Evolutionary conservation across 2,888 invertebrate species (phyloP).

Genomic region (Lochmaea crataegi): DNA sequence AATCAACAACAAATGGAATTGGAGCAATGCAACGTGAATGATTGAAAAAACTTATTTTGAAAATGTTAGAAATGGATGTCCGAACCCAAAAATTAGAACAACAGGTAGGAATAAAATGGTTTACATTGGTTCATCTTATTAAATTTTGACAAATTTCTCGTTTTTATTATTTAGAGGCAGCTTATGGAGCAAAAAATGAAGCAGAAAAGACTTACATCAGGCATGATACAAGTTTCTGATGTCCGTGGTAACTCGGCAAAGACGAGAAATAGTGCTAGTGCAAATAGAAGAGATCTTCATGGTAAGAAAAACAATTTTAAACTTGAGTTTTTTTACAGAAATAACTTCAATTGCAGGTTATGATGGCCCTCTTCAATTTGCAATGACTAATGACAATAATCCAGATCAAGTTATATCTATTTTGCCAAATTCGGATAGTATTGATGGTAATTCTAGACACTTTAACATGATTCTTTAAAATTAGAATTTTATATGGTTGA

Average conservation of each 20-base stretch:
- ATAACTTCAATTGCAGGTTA: constrained; percentile 70
- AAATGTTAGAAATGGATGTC: constrained; percentile 59
- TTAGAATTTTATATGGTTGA: constrained; percentile 6
- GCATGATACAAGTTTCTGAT: constrained; percentile 90
- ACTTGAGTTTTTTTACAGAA: not conserved
- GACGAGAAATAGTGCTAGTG: constrained; percentile 73
- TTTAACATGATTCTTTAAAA: not conserved
- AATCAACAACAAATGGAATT: constrained; percentile 48
- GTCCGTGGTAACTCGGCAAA: constrained; percentile 76
- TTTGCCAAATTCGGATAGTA: constrained; percentile 56
- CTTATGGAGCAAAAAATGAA: constrained; percentile 90
- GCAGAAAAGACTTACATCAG: constrained; percentile 85
- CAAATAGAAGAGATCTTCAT: constrained; percentile 75
- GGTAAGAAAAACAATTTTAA: constrained; percentile 65
- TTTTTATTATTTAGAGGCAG: constrained; percentile 73
- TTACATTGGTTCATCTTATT: constrained; percentile 39
- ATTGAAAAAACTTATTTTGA: constrained; percentile 33
- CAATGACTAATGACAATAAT: constrained; percentile 80
- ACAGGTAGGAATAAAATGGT: constrained; percentile 72
- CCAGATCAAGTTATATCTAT: constrained; percentile 78
- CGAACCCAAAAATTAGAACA: constrained; percentile 89
- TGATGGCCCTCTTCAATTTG: constrained; percentile 89
- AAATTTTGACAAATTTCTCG: constrained; percentile 41
- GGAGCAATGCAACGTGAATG: constrained; percentile 35
- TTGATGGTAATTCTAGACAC: constrained; percentile 52